phyloP scores from a whole-genome alignment of 2,888 invertebrate species.

The Syrphus vitripennis region DNA sequence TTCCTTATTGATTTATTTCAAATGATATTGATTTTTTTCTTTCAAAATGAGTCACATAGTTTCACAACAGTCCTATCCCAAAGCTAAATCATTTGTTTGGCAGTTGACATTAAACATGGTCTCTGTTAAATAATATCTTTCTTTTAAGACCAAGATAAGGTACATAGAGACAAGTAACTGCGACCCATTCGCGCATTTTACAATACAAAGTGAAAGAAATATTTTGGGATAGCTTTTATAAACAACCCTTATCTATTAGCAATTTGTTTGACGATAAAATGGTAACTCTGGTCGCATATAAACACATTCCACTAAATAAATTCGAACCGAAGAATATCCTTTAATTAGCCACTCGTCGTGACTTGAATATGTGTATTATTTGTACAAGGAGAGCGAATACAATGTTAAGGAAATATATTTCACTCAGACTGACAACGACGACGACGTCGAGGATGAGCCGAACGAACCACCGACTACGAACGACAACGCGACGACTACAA shows the following conservation, averaged over 20 bases:
- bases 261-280: not conserved
- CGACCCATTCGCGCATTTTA: too few species aligned
- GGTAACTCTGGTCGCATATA: not conserved
- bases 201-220: too few species aligned
- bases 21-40: too few species aligned
- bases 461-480: not conserved
- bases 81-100: too few species aligned
- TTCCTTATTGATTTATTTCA: too few species aligned
- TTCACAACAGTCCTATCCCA: too few species aligned
- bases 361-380: not conserved
- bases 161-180: too few species aligned
- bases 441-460: not conserved
- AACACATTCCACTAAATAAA: not conserved
- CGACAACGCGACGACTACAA: not conserved
- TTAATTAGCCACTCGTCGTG: slow-evolving; percentile 58
- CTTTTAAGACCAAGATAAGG: too few species aligned
- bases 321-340: slow-evolving; percentile 39
- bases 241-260: not conserved
- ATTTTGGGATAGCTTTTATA: too few species aligned
- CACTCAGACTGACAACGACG: not conserved
- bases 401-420: slow-evolving; percentile 16
- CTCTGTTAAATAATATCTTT: too few species aligned
- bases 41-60: too few species aligned
- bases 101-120: too few species aligned
- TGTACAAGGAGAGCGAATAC: not conserved